These are phyloP conservation scores for Tanytarsus gracilentus DNA, from an alignment of 2,888 invertebrate genomes.

Conservation along the genomic window DNA sequence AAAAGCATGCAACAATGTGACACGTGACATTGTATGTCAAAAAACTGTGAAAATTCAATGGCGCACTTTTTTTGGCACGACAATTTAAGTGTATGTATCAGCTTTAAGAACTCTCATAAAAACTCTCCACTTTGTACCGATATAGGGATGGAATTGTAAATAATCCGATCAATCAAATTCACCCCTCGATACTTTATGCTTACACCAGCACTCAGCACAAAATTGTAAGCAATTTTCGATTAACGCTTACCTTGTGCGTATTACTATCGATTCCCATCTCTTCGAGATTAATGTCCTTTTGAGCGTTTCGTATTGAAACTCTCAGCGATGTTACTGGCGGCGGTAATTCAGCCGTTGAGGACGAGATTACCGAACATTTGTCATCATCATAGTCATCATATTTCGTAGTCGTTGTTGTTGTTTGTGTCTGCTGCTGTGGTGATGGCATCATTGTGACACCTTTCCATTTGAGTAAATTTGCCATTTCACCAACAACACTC, in stretches of 20 bases:
- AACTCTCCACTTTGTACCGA: neutral
- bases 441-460: constrained; percentile 47
- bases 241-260: constrained; percentile 5
- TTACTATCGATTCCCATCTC: constrained; percentile 28
- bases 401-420: neutral
- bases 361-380: constrained; percentile 24
- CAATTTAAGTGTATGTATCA: too few species aligned
- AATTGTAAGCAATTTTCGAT: neutral
- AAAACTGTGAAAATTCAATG: too few species aligned
- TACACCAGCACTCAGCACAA: neutral
- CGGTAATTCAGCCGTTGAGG: neutral
- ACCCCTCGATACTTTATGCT: too few species aligned
- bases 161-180: too few species aligned
- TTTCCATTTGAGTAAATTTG: constrained; percentile 55
- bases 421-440: constrained; percentile 47
- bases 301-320: constrained; percentile 22
- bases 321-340: neutral
- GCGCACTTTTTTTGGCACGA: too few species aligned
- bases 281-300: constrained; percentile 22
- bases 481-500: constrained; percentile 44
- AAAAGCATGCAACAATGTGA: too few species aligned
- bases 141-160: too few species aligned
- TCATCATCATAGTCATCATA: constrained; percentile 37
- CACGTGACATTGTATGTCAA: too few species aligned
- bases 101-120: neutral